These are phyloP conservation scores for Vulpes lagopus DNA, from an alignment of 2,113 vertebrate genomes.

Conservation along the genomic window DNA sequence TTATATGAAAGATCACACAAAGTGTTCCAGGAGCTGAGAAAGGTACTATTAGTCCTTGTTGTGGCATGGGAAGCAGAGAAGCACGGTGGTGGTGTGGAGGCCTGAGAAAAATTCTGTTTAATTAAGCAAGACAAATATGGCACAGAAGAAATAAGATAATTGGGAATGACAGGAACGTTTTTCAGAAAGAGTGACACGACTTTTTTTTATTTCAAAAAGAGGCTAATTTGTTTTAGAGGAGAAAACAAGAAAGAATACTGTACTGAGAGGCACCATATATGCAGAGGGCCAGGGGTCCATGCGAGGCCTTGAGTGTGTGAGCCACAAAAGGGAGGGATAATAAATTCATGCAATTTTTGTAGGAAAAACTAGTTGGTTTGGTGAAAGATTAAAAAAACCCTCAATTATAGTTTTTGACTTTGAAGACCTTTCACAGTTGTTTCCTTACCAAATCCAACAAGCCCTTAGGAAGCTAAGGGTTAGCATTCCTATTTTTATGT, in stretches of 20 bases:
- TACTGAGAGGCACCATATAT: accelerated
- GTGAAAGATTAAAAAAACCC: neutral
- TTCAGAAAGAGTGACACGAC: neutral
- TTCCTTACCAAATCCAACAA: neutral
- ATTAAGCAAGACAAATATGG: neutral
- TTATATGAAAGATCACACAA: neutral
- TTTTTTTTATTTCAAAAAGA: neutral
- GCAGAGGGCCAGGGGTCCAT: neutral
- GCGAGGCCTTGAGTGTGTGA: no score
- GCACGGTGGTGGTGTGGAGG: accelerated
- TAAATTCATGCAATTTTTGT: neutral
- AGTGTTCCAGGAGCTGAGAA: neutral
- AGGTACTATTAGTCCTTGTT: neutral
- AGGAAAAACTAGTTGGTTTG: neutral
- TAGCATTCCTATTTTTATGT: neutral
- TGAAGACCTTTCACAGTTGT: neutral
- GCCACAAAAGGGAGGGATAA: neutral
- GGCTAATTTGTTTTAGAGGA: neutral
- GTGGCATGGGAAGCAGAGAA: neutral
- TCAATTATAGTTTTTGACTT: neutral
- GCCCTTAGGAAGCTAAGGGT: neutral
- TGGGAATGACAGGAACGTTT: neutral
- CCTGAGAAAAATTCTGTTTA: neutral
- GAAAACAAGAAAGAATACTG: neutral
- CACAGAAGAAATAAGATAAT: neutral